These are phyloP conservation scores for Lanistes nyassanus DNA, from an alignment of 1,140 invertebrate species.

Conservation along the genomic window DNA sequence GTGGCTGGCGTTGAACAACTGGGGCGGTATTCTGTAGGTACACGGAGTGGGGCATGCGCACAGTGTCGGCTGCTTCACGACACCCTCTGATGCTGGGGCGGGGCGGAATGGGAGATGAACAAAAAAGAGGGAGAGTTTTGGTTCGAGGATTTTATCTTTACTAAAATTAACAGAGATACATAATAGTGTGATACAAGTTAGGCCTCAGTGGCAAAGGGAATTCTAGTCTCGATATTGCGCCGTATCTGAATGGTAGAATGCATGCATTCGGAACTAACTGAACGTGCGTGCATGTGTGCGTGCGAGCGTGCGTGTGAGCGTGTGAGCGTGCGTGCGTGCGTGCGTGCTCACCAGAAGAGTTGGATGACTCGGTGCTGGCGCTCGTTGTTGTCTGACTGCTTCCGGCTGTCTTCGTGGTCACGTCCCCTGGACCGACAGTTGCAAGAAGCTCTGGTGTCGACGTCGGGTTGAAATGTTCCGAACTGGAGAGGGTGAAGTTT, in stretches of 20 bases:
- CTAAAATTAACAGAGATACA: not conserved
- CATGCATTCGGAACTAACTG: not conserved
- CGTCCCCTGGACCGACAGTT: not conserved
- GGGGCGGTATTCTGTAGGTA: too few species aligned
- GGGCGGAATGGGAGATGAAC: not conserved
- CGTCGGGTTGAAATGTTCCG: too few species aligned
- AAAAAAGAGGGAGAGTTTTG: not conserved
- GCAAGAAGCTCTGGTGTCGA: not conserved
- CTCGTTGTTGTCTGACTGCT: not conserved
- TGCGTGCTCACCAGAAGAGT: not conserved
- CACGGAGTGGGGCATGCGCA: too few species aligned
- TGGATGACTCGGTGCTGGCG: not conserved
- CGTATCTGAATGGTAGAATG: not conserved
- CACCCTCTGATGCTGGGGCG: too few species aligned
- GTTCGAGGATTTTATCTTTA: not conserved
- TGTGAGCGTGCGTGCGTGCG: conserved; percentile 4
- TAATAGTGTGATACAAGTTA: not conserved
- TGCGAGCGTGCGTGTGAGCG: conserved; percentile 8
- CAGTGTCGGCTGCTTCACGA: too few species aligned
- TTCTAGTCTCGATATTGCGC: not conserved
- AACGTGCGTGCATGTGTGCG: not conserved
- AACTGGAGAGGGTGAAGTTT: too few species aligned
- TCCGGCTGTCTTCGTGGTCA: not conserved
- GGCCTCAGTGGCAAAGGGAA: not conserved
- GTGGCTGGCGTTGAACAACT: too few species aligned